A percentile compares a stretch with the other conserved stretches of the same genome.
Conservation (phyloP, 2,797 vertebrate genomes). For the Sciurus vulgaris region DNA sequence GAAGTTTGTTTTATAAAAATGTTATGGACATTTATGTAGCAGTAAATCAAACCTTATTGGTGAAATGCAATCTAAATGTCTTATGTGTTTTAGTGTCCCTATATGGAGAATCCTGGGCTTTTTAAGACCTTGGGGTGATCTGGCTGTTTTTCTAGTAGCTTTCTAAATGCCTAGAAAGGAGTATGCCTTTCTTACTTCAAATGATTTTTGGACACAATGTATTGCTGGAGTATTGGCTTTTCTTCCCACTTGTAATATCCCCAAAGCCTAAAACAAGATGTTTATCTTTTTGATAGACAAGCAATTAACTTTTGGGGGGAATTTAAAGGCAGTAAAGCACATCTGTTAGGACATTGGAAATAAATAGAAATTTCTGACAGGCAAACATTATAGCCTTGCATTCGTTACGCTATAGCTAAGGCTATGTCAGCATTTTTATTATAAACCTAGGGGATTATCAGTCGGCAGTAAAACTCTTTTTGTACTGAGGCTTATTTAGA, state of each 20-base stretch:
- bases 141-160: not conserved
- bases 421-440: conserved; percentile 75
- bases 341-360: conserved; percentile 73
- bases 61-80: not conserved
- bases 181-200: not conserved
- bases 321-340: conserved; percentile 74
- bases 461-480: conserved; percentile 67
- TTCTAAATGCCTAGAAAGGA: not conserved
- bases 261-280: conserved; percentile 77
- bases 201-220: conserved; percentile 60
- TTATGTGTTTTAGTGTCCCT: not conserved
- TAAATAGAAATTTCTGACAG: conserved; percentile 75
- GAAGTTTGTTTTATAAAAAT: conserved; percentile 8
- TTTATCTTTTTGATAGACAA: conserved; percentile 82
- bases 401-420: conserved; percentile 50
- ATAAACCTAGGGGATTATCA: conserved; percentile 69
- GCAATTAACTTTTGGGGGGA: conserved; percentile 77
- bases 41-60: not conserved
- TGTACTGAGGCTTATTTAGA: conserved; percentile 65
- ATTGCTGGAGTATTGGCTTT: conserved; percentile 70
- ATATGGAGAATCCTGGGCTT: not conserved
- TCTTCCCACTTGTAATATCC: conserved; percentile 63
- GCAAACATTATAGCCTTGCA: conserved; percentile 47
- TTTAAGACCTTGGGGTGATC: not conserved
- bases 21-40: not conserved